These are phyloP conservation scores for Bombyx mandarina DNA, from an alignment of 1,140 invertebrate species.

Conservation along the genomic window DNA sequence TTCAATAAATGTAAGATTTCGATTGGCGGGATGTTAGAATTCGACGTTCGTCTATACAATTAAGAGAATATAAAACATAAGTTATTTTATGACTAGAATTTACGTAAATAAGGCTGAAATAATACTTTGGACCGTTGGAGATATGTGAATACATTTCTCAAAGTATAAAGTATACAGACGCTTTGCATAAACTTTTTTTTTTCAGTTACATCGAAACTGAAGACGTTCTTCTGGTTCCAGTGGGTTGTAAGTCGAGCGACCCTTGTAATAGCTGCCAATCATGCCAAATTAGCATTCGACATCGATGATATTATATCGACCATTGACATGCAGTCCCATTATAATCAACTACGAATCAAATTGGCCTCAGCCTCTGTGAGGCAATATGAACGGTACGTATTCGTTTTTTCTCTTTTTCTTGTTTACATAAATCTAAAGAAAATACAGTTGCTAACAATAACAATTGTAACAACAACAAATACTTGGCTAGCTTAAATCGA, in stretches of 20 bases:
- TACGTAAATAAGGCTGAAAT: too few relatives aligned
- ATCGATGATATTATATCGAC: slow-evolving; percentile 43
- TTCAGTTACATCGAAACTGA: slow-evolving; percentile 14
- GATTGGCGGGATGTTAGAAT: too few relatives aligned
- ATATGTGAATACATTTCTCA: too few relatives aligned
- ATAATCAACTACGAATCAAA: slow-evolving; percentile 52
- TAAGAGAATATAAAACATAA: too few relatives aligned
- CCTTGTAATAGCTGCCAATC: slow-evolving; percentile 21
- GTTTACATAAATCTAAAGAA: not conserved
- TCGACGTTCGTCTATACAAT: too few relatives aligned
- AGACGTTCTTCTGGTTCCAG: slow-evolving; percentile 53
- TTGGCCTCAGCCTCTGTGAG: slow-evolving; percentile 33
- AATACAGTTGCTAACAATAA: not conserved
- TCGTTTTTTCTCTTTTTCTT: not conserved
- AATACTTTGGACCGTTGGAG: too few relatives aligned
- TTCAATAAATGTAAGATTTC: too few relatives aligned
- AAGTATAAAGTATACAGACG: too few relatives aligned
- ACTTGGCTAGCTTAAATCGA: too few relatives aligned
- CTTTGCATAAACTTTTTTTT: not conserved
- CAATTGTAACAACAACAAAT: too few relatives aligned
- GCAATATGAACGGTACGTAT: slow-evolving; percentile 33
- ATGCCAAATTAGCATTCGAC: slow-evolving; percentile 30
- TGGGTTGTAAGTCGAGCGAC: slow-evolving; percentile 47
- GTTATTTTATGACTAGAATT: too few relatives aligned
- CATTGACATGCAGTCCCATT: slow-evolving; percentile 39